Conservation (phyloP, 1,140 invertebrate genomes). For the Probaryconus sp. region DNA sequence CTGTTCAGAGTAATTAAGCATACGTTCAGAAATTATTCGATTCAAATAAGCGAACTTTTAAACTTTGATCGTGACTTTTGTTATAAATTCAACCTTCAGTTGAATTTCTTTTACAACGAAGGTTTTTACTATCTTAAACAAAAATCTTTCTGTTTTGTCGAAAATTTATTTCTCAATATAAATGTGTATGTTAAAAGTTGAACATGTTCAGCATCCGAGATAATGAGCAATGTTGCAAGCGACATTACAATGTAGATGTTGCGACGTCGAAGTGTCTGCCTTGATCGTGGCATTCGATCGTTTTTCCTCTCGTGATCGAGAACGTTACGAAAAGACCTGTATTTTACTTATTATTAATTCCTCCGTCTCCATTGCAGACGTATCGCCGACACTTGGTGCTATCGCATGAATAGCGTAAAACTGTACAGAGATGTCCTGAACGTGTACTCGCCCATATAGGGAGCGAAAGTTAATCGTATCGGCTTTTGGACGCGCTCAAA, state of each 20-base stretch:
- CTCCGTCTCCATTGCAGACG: constrained; percentile 1
- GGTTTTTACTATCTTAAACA: too few species aligned
- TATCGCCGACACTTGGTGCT: constrained; percentile 12
- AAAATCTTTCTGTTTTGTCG: too few species aligned
- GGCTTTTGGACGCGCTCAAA: constrained; percentile 49
- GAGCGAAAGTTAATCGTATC: constrained; percentile 74
- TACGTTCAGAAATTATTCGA: too few species aligned
- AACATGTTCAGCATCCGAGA: too few species aligned
- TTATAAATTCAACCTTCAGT: too few species aligned
- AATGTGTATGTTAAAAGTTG: too few species aligned
- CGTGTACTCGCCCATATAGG: constrained; percentile 73
- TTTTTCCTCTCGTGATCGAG: not conserved
- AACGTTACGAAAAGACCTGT: constrained; percentile 2
- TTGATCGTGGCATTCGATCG: constrained; percentile 41
- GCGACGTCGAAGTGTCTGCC: constrained; percentile 13
- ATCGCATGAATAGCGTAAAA: constrained; percentile 32
- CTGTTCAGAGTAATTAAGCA: constrained; percentile 9
- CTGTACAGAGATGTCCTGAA: constrained; percentile 61
- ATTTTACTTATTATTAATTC: constrained; percentile 38
- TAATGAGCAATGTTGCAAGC: not conserved
- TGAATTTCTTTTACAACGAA: too few species aligned
- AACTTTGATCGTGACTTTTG: too few species aligned
- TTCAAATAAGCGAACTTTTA: too few species aligned
- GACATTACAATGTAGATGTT: not conserved
- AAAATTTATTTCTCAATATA: too few species aligned